phyloP scores from a whole-genome alignment of 2,113 vertebrate species.

The Anoura caudifer region DNA sequence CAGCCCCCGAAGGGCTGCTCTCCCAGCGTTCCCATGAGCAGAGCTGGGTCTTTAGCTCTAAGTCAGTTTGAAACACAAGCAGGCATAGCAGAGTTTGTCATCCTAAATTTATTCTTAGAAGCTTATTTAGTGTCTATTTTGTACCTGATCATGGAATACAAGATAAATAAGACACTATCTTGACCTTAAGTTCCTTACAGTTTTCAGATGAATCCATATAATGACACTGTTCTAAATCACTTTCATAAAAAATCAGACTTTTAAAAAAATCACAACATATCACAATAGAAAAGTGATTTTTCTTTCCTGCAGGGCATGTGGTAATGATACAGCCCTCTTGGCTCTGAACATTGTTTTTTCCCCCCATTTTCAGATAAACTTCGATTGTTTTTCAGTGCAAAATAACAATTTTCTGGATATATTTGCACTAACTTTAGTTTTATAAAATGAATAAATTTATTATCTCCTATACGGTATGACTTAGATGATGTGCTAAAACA shows the following conservation, averaged over 20 bases:
- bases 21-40: neutral
- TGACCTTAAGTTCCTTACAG: neutral
- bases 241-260: neutral
- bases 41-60: neutral
- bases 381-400: neutral
- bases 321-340: neutral
- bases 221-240: neutral
- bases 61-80: neutral
- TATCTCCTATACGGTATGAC: neutral
- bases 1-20: neutral
- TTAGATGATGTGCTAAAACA: neutral
- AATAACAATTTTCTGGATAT: neutral
- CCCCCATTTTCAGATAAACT: neutral
- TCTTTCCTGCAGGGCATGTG: neutral
- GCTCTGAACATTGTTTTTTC: neutral
- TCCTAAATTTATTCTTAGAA: neutral
- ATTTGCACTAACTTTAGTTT: neutral
- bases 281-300: neutral
- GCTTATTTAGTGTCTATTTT: neutral
- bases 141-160: neutral
- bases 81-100: neutral
- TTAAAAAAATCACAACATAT: neutral
- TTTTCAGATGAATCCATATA: neutral
- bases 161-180: neutral
- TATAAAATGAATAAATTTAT: neutral